Conservation (phyloP, 2,797 vertebrate genomes). For the Florisuga fusca region DNA sequence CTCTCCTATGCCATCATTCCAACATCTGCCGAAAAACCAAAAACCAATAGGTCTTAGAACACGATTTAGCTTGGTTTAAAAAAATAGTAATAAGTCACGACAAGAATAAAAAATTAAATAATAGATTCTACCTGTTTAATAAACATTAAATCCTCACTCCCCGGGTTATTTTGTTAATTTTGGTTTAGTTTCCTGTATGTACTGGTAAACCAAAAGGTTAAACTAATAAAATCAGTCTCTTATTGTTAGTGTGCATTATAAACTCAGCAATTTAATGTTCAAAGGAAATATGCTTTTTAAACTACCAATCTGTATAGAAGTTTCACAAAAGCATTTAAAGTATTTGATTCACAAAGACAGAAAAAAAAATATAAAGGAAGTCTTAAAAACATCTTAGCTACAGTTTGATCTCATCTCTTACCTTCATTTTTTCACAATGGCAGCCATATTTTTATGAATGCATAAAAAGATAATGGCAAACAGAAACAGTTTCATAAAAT, state of each 20-base stretch:
- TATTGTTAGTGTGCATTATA: background rate
- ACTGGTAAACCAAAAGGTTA: background rate
- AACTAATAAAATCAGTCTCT: background rate
- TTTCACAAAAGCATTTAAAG: slow-evolving; percentile 8
- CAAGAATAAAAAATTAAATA: background rate
- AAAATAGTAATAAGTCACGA: background rate
- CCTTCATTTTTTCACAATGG: slow-evolving; percentile 55
- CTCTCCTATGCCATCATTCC: background rate
- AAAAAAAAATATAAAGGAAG: background rate
- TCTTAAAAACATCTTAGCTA: background rate
- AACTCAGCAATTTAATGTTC: background rate
- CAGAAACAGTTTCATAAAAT: slow-evolving; percentile 31
- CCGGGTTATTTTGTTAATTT: background rate
- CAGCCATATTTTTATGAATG: slow-evolving; percentile 55
- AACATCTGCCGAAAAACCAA: background rate
- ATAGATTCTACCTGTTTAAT: background rate
- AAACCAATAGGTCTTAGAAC: background rate
- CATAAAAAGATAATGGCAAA: slow-evolving; percentile 47
- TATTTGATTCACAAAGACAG: background rate
- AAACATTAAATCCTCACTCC: background rate
- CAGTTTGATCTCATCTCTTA: slow-evolving; percentile 41
- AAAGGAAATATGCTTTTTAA: background rate
- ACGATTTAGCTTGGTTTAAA: background rate
- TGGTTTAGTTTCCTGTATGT: background rate
- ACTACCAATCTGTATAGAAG: background rate